Conservation (phyloP, 2,797 vertebrate species). For the Hydrolagus colliei region DNA sequence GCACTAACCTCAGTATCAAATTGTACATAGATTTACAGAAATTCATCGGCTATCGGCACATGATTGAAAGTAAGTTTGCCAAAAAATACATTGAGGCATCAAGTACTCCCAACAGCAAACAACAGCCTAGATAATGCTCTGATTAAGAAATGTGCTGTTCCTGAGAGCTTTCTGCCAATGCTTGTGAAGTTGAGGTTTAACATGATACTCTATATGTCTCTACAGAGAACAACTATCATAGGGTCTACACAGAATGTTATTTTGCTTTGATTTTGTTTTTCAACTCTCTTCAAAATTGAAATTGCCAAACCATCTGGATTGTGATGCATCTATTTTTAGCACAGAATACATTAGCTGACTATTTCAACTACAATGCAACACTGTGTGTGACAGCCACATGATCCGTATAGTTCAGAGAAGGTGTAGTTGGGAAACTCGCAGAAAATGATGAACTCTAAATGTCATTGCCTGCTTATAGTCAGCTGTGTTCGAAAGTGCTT, state of each 20-base stretch:
- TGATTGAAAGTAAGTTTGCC: background rate
- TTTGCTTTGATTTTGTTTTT: background rate
- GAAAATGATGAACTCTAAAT: background rate
- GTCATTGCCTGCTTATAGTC: background rate
- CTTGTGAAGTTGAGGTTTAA: background rate
- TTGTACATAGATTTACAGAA: background rate
- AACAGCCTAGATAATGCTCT: no score
- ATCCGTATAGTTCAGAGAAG: background rate
- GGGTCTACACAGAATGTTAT: background rate
- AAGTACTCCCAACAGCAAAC: background rate
- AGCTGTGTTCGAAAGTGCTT: background rate
- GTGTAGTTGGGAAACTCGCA: background rate
- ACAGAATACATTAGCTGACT: background rate
- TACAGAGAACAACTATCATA: background rate
- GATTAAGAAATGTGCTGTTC: no score
- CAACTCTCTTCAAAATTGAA: background rate
- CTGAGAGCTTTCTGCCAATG: no score
- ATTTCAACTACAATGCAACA: background rate
- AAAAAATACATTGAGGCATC: background rate
- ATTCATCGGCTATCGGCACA: background rate
- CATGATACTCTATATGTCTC: background rate
- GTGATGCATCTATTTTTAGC: background rate
- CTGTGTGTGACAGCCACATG: background rate
- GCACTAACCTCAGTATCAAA: background rate
- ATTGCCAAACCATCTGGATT: background rate